Evolutionary conservation across 2,113 vertebrate genomes (phyloP), one percentile per base, ranked within the genome.

Genomic region (Corydoras sp.): DNA sequence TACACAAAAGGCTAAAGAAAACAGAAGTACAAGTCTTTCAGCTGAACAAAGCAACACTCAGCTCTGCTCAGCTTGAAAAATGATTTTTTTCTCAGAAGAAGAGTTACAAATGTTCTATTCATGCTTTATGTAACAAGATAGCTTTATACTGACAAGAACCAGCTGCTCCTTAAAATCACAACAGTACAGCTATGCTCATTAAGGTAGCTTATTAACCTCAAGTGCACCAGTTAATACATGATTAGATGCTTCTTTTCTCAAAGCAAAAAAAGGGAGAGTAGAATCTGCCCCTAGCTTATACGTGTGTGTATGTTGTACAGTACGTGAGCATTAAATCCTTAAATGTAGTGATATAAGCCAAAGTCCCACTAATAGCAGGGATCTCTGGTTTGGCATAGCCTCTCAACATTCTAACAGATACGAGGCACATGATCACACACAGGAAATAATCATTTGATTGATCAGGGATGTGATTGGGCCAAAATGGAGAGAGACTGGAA

Each of bases 161-260:
- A 85, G 82, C 85, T 84, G 83, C 81, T 82, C 78, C 72, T 80
- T 84, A 77, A 79, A 68, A 74, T 69, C 55, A 69, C 50, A 77
- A 72, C 63, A 53, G 64, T 67, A 69, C 55, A 69, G 61, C 53
- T 74, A 54, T 68, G 49, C 55, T 62, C 51, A 48, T 65, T 62
- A 65, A 75, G 12, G 51, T 76, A 80, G 67, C 76, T 77, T 72
- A 80, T 77, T 10, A 35, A 68, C 67, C 35, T 55, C 62, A 55
- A 69, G 68, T 68, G 13, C 54, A 56, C 54, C 54, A 56, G 54
- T 56, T 56, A n/a, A 12, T 56, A 56, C 54, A 7, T 56, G 14
- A 15, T 56, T 62, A 49, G 49, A 65, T 49, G 62, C 54, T 31
- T 13, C 35, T 72, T 64, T 35, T 60, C 55, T 43, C 30, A 63